Conservation (phyloP, 2,888 invertebrate species). For the Nephrotoma flavescens region DNA sequence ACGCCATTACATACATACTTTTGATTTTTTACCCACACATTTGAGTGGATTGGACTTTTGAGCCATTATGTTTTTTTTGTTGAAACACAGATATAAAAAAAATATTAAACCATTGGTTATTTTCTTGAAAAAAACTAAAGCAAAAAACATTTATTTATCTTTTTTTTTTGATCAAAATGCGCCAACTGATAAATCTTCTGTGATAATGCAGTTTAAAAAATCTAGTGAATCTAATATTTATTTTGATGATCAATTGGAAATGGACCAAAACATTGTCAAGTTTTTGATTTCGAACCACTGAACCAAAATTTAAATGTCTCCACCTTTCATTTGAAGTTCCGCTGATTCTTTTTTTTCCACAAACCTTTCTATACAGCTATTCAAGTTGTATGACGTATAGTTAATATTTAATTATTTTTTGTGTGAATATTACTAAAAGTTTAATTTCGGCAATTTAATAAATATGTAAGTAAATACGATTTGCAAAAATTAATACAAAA, state of each 20-base stretch:
- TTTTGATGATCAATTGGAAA: neutral
- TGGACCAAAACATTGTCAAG: neutral
- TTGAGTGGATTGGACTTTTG: no score
- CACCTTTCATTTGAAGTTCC: slow-evolving; percentile 3
- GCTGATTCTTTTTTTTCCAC: neutral
- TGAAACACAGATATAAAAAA: no score
- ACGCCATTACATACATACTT: no score
- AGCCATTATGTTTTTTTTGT: no score
- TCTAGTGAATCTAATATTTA: neutral
- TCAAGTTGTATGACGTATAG: slow-evolving; percentile 1
- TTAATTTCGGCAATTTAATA: neutral
- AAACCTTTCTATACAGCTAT: neutral
- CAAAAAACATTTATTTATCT: no score
- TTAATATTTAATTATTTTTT: neutral
- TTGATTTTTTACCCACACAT: no score
- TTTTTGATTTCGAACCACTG: neutral
- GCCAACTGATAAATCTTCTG: no score
- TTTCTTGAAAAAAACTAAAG: no score
- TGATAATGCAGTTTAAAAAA: no score
- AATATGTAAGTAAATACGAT: neutral
- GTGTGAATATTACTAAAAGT: neutral
- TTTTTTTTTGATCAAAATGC: no score
- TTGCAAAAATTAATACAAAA: neutral
- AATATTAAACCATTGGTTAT: no score
- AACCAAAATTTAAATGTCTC: neutral